These are phyloP conservation scores for Julus scandinavius DNA, from an alignment of 2,888 invertebrate species.

Conservation along the genomic window DNA sequence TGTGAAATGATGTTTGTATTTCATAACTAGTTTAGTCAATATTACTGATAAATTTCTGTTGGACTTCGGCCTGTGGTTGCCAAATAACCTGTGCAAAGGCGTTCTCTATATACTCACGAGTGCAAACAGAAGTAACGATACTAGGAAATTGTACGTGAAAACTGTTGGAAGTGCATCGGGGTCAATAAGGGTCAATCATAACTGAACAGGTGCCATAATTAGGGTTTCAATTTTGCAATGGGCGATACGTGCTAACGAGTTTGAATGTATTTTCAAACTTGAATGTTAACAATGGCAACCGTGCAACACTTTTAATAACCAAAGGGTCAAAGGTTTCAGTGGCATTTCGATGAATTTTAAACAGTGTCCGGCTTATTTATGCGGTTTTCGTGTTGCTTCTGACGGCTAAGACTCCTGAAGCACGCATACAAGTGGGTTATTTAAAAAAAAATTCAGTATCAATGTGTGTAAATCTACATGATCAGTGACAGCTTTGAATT, in stretches of 20 bases:
- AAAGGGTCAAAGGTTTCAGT: background rate
- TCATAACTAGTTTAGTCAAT: background rate
- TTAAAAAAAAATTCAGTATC: background rate
- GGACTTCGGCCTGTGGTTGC: background rate
- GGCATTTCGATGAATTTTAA: background rate
- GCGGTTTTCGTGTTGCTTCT: too few species aligned
- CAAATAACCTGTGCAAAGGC: background rate
- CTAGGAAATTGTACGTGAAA: background rate
- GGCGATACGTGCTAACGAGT: background rate
- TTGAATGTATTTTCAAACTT: background rate
- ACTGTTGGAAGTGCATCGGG: background rate
- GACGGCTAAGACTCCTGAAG: background rate
- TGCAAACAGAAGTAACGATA: background rate
- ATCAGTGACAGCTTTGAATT: background rate
- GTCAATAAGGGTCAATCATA: background rate
- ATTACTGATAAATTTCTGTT: background rate
- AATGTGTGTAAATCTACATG: background rate
- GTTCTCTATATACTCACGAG: background rate
- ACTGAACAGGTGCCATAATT: background rate
- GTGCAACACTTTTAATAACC: background rate
- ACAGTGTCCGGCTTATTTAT: background rate
- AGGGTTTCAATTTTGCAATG: background rate
- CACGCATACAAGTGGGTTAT: background rate
- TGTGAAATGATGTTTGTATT: background rate
- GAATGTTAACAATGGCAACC: background rate